Conservation (phyloP, 2,797 vertebrate genomes). For the Falco naumanni region DNA sequence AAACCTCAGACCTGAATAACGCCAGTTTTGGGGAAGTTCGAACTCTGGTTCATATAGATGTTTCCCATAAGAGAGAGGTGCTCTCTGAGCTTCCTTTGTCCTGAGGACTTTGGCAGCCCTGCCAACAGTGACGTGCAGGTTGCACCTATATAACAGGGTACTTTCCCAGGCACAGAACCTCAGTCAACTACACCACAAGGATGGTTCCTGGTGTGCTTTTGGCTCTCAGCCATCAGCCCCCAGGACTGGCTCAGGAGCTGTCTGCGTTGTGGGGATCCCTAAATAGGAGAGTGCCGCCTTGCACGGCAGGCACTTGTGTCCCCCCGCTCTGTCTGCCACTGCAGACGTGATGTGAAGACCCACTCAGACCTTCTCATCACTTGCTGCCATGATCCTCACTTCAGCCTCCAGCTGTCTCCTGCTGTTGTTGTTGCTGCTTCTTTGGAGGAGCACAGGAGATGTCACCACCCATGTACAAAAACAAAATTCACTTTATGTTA, state of each 20-base stretch:
- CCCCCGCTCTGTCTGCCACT: not conserved
- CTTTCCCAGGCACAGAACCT: not conserved
- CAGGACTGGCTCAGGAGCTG: not conserved
- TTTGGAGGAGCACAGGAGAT: not conserved
- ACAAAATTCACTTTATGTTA: conserved; percentile 17
- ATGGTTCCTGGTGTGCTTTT: not conserved
- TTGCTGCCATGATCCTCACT: not conserved
- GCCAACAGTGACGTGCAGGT: fast-evolving
- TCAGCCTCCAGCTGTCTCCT: not conserved
- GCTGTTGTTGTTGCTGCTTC: not conserved
- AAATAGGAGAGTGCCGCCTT: not conserved
- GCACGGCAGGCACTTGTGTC: not conserved
- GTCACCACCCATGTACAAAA: not conserved
- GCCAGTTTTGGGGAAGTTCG: not conserved
- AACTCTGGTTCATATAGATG: not conserved
- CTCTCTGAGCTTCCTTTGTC: not conserved
- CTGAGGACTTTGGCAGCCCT: not conserved
- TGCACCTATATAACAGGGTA: not conserved
- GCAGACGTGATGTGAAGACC: not conserved
- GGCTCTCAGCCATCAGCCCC: not conserved
- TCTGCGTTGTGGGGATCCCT: not conserved
- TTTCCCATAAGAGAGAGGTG: not conserved
- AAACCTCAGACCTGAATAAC: conserved; percentile 26
- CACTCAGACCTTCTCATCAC: not conserved
- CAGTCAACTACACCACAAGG: not conserved